Evolutionary conservation across 2,797 vertebrate species (phyloP), one percentile per base, ranked within the genome.

Genomic region (Ctenopoma kingsleyae): DNA sequence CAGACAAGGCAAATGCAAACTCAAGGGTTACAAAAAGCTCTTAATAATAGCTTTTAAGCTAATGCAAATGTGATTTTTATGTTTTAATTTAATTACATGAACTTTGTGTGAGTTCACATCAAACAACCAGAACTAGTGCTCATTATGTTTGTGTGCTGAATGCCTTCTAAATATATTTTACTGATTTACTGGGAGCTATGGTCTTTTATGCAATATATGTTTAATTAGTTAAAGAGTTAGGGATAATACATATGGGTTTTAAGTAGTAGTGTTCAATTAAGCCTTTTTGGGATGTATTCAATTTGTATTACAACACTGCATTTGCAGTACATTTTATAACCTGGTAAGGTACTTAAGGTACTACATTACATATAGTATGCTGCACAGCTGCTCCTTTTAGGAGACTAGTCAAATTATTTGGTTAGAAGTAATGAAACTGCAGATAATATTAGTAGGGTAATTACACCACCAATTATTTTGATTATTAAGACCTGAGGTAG

Each of bases 1-100:
- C 8, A 54, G 8, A 68, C 11, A 23, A 48, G 30, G 30, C 7
- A 59, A 63, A 63, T 17, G 32, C 1, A 64, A 49, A 51, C 13
- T 65, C 15, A 54, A 25, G 25, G 2, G 25, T 54, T 22, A 7
- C 8, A 65, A 68, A 54, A 9, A 8, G 23, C 15, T 38, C 20
- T 23, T 46, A 35, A 15, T 51, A 19, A 38, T 8, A 13, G 47
- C 49, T 59, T 64, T 65, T 5, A 32, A 40, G 47, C 10, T 38
- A 3, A 22, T 61, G 17, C 2, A 12, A 50, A 49, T 25, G 5
- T 8, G 2, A 8, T 20, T 61, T 46, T 35, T 35, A n/a, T 44
- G 20, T 15, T 30, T 8, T 32, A 38, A 40, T 3, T n/a, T 16
- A 49, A n/a, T 5, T 17, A 25, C 11, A 22, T 1, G 3, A 30